Base-by-base conservation (phyloP, 2,888 invertebrate species). In the Apotomis turbidana region DNA sequence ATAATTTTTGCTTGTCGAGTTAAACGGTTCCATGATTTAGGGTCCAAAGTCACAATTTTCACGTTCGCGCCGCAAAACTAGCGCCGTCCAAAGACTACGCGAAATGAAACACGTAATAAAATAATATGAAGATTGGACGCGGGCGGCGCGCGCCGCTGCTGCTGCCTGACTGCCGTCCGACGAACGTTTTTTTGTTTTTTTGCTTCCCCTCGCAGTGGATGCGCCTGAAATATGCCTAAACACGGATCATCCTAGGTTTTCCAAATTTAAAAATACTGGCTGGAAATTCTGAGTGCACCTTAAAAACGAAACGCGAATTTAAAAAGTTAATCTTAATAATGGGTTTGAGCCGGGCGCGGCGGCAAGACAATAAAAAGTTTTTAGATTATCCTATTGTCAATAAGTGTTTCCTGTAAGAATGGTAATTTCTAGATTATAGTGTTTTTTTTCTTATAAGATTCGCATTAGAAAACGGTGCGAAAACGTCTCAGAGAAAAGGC, bases 41-140 rank as follows among this genome's bases (percentile, higher is more conserved):
- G 77, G 90, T 90, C 89, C 87, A 88, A 91, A 90, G 87, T 91
- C 91, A 92, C 91, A 91, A 91, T 91, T 91, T 91, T 58, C 71
- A 71, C 71, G 80, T 85, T 83, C 88, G 88, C 90, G 89, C 86
- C 87, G 86, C 85, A 83, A 84, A 83, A 85, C 87, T 85, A 89
- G 88, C 90, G 91, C 92, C 84, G 91, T 90, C 90, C 91, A 90
- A 90, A 89, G 82, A 87, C 89, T 91, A 92, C 93, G 91, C 93
- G 93, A 93, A 93, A 92, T 87, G 87, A 93, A 93, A 93, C 91
- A 89, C 93, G 93, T 92, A 93, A 93, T 85, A 92, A 90, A 90
- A 90, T 89, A 91, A 91, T 88, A 88, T 85, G 88, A 89, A 88
- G 83, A 84, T 83, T 87, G 86, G 85, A 86, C 83, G 92, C 93